Evolutionary conservation across 2,113 vertebrate species (phyloP).

Genomic region (Tinamus guttatus): DNA sequence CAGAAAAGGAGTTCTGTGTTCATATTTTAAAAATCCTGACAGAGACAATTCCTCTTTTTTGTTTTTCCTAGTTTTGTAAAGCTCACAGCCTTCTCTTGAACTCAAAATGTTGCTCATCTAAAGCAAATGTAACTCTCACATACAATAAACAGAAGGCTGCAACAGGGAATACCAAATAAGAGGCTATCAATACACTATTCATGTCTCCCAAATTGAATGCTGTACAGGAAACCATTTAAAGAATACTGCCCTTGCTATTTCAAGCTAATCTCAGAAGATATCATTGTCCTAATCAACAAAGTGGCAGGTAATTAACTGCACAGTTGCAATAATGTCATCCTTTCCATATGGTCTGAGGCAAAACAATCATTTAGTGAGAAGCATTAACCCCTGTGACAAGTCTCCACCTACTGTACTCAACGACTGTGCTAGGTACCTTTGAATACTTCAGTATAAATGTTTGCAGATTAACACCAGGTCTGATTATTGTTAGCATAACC

Average conservation of each 20-base stretch:
- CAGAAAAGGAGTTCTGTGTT: background rate
- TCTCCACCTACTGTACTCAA: background rate
- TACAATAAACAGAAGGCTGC: background rate
- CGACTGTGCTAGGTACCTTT: background rate
- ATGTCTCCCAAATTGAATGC: background rate
- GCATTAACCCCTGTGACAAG: background rate
- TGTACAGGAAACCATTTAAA: background rate
- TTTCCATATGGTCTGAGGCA: background rate
- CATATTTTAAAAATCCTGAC: background rate
- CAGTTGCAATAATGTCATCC: background rate
- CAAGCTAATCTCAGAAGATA: background rate
- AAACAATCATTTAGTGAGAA: slow-evolving; percentile 1
- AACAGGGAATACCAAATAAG: background rate
- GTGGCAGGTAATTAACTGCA: slow-evolving; percentile 1
- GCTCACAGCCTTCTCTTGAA: background rate
- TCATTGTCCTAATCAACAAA: background rate
- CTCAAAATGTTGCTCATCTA: background rate
- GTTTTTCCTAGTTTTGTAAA: background rate
- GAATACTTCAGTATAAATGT: slow-evolving; percentile 12
- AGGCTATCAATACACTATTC: background rate
- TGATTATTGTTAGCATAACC: slow-evolving; percentile 45
- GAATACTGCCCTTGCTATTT: background rate
- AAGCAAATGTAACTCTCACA: background rate
- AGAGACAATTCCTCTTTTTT: background rate
- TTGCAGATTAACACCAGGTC: slow-evolving; percentile 33